Base-by-base conservation (phyloP, 1,140 invertebrate genomes). In the Heliconius congener region DNA sequence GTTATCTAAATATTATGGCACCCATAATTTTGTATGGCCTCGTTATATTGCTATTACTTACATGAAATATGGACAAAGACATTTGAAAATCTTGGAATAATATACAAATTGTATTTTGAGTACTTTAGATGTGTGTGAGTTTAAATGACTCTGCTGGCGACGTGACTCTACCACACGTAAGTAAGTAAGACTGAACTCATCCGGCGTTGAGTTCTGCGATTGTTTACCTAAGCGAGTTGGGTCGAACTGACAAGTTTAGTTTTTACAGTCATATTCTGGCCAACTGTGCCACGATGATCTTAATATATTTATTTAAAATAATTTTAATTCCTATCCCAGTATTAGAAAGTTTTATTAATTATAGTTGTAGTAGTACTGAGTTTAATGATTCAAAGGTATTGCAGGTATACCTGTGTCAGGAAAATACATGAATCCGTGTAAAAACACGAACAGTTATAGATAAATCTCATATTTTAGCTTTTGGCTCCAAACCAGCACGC, bases 381-480 rank as follows among this genome's bases (percentile, higher is more conserved):
- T 34, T 34, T 34, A 2, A 34, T 34, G 3, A 34, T 34, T 34
- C 30, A 34, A 34, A 60, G 60, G 60, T 66, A 66, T 27, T 30
- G 30, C 23, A 23, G 60, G 3, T 4, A 66, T 30, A 66, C 19
- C 27, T 66, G 60, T 16, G 13, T 66, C 23, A 13, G 60, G 9
- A 66, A 66, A 66, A 66, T 66, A 66, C 23, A 30, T 30, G 27
- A 66, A 66, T 27, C 60, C 23, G 9, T 27, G 57, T 60, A 60
- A 60, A 60, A 11, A 11, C 57, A 66, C 16, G 27, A 27, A 73
- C 70, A 71, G 52, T 79, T 50, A 46, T 60, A 66, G 74, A 77
- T 39, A 77, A 77, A 50, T 82, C 57, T 23, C 55, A 79, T 57
- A 82, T 82, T 82, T 82, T 73, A 79, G 71, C 27, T 76, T 75